Base-by-base conservation (phyloP, 2,888 invertebrate species). In the Trichacis sp. region DNA sequence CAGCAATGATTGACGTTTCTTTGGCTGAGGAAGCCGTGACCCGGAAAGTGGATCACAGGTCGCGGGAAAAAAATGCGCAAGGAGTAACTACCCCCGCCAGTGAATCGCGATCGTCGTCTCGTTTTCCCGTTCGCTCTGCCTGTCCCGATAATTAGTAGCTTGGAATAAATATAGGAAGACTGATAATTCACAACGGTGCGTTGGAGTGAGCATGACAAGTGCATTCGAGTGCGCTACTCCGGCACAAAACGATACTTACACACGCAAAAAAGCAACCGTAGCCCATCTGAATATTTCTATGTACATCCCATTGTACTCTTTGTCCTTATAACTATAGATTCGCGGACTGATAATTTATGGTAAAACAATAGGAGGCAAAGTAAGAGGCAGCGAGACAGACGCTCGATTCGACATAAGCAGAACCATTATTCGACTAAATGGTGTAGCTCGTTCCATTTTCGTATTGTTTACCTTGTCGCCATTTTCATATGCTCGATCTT, bases 161-260 rank as follows among this genome's bases (percentile, higher is more conserved):
- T 56, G 54, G 67, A 65, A 61, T 42, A 53, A 53, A 49, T 60
- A 55, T 51, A 51, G 61, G 73, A 71, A 71, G 72, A 76, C 76
- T 80, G 80, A 82, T 81, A 82, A 82, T 81, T 81, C 79, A 73
- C 72, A 75, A 81, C 81, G 80, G 80, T 81, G 77, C 79, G 76
- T 80, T 80, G 81, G 78, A 82, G 80, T 74, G 78, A 77, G 77
- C 76, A 78, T 79, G 81, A 81, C 81, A 80, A 81, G 80, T 80
- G 78, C 78, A 79, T 81, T 81, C 77, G 78, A 81, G 82, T 78
- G 78, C 72, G 64, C 62, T 63, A 59, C 68, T 64, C 65, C 66
- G 62, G 56, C 68, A 61, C 59, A 58, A 71, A 67, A 61, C 70
- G 58, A 63, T 56, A 64, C 67, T 55, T 59, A 65, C 62, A 57